Evolutionary conservation across 2,113 vertebrate genomes (phyloP), one percentile per base, ranked within the genome.

Genomic region (Fulmarus glacialis): DNA sequence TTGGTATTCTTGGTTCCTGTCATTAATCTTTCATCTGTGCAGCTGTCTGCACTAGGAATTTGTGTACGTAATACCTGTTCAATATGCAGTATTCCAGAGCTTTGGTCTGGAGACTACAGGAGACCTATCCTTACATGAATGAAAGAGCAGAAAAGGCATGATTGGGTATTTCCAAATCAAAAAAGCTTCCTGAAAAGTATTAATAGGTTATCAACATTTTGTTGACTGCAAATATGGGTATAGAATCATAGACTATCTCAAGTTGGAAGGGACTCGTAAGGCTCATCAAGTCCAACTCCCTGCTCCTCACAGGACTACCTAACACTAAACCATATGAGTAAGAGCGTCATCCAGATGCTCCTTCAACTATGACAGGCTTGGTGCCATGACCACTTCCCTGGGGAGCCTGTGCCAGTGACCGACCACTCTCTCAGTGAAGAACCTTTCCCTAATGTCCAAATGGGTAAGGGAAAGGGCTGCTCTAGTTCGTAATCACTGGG

Each of bases 251-350:
- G 23, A 75, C 1, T 38, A 23, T 14, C 9, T 63, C 2, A 3
- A 26, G 22, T 55, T 86, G 75, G 47, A 66, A 86, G 34, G 29
- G 14, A 36, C 23, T 21, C 4, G 1, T 71, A 27, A 71, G 40
- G 26, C 4, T 78, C 0, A 0, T 43, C 1, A 4, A 26, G 40
- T 77, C 21, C 1, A 5, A 14, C 15, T 77, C 32, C 13, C 29
- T 64, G 29, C 6, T 58, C 14, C 18, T 83, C 0, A 0, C 53
- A 56, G 40, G 22, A 43, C 9, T 43, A 20, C 42, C 64, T 48
- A 19, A 27, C 8, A 11, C 40, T n/a, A 36, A 70, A 18, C 18
- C 3, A 4, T 5, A 2, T 22, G 19, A 6, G 8, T 11, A 48
- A 43, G 36, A 62, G 18, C 6, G 4, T 71, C 4, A 1, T 84